phyloP scores from a whole-genome alignment of 1,140 invertebrate species.

The Zaprionus gabonicus region DNA sequence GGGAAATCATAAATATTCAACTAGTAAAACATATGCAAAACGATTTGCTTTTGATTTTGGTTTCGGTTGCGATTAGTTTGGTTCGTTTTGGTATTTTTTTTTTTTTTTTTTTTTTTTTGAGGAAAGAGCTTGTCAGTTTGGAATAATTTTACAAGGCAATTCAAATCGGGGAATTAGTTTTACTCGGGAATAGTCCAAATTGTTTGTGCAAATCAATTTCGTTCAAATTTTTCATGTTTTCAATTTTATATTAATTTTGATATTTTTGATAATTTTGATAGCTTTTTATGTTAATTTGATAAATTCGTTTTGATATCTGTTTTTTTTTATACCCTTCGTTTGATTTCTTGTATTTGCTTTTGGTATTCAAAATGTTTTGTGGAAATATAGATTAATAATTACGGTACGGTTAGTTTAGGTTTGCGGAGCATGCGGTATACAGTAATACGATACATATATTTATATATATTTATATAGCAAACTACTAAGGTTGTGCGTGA shows the following conservation, averaged over 20 bases:
- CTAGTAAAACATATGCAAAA: slow-evolving; percentile 45
- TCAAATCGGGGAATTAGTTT: slow-evolving; percentile 32
- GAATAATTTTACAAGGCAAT: slow-evolving; percentile 15
- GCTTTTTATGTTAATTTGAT: slow-evolving; percentile 2
- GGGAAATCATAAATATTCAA: slow-evolving; percentile 34
- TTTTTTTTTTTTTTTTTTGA: background rate
- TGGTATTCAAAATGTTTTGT: slow-evolving; percentile 31
- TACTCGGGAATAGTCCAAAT: slow-evolving; percentile 50
- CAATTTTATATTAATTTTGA: slow-evolving; percentile 58
- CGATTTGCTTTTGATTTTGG: slow-evolving; percentile 2
- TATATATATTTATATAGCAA: background rate
- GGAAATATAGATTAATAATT: slow-evolving; percentile 10
- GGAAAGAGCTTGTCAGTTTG: slow-evolving; percentile 3
- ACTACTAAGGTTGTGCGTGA: background rate
- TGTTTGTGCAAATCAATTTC: slow-evolving; percentile 37
- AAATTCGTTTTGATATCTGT: slow-evolving; percentile 27
- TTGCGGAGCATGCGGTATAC: slow-evolving; percentile 23
- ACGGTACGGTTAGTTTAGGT: slow-evolving; percentile 3
- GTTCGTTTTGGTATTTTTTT: background rate
- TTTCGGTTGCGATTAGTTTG: slow-evolving; percentile 2
- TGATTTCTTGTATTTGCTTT: slow-evolving; percentile 24
- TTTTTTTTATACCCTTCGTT: slow-evolving; percentile 30
- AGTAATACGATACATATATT: background rate
- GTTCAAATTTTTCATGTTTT: slow-evolving; percentile 49
- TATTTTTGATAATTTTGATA: slow-evolving; percentile 42